These are phyloP conservation scores for Trichonephila clavipes DNA, from an alignment of 1,140 invertebrate genomes.

Conservation along the genomic window DNA sequence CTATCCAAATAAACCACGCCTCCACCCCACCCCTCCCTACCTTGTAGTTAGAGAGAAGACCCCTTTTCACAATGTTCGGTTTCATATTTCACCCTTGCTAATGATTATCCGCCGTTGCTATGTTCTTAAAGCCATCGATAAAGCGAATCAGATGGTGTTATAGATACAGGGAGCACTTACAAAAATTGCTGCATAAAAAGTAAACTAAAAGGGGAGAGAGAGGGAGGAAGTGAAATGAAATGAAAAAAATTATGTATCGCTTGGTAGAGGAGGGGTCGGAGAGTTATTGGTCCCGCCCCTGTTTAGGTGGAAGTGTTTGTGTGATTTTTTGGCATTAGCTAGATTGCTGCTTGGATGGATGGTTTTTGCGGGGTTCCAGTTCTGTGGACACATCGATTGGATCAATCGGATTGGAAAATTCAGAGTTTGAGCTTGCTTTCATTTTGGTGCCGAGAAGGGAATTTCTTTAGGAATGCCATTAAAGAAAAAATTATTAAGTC, in stretches of 20 bases:
- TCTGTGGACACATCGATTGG: no score
- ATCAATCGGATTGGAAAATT: no score
- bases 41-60: neutral
- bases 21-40: no score
- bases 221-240: neutral
- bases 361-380: no score
- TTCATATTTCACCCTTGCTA: neutral
- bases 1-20: conserved; percentile 23
- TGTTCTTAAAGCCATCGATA: neutral
- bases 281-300: conserved; percentile 7
- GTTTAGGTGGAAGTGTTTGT: conserved; percentile 17
- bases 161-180: neutral
- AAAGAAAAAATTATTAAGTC: no score
- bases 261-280: neutral
- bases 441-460: no score
- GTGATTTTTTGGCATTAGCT: neutral
- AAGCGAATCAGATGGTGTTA: conserved; percentile 1
- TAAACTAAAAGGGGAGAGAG: neutral
- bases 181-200: conserved; percentile 23
- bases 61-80: no score
- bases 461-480: no score
- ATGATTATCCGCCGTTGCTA: conserved; percentile 22
- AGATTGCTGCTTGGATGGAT: no score
- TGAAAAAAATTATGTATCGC: no score
- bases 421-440: no score